Evolutionary conservation across 2,797 vertebrate genomes (phyloP), one percentile per base, ranked within the genome.

Genomic region (Periophthalmus magnuspinnatus): DNA sequence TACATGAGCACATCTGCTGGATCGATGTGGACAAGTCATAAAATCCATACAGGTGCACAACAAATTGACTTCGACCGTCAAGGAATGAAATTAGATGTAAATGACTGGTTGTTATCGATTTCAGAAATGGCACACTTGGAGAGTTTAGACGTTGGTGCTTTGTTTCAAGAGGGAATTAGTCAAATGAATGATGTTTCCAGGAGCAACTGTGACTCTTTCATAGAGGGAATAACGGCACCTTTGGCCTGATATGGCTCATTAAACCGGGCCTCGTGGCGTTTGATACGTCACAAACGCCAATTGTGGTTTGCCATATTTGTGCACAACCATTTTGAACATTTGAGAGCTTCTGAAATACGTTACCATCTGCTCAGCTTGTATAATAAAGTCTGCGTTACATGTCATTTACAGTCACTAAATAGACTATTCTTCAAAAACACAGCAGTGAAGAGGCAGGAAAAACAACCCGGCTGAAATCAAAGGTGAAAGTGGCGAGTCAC

Each of bases 401-500:
- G 55, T 21, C 33, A 41, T 22, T 61, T 41, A 60, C 33, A 60
- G 21, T n/a, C 33, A n/a, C n/a, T 36, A 38, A 38, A 61, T 16
- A 34, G 13, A 21, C 6, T 34, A 2, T 33, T 56, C 57, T 33
- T 59, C 57, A 34, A 33, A 57, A 59, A 59, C 57, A 58, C 16
- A 10, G 8, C 8, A 16, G 2, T 5, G 32, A 10, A 36, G 63
- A 67, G 5, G 19, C 33, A 2, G 48, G 5, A 17, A 48, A 45
- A 73, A 54, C 50, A 21, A 24, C 48, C 41, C 1, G 22, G 36
- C 21, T 0, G 60, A 62, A 55, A 58, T 11, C 5, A 59, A 56
- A 63, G 65, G 45, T 65, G 62, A 65, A 47, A 65, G 41, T 21
- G 21, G 3, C 74, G 56, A 72, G 72, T 76, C 76, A 66, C 55